Evolutionary conservation across 37 sponge, comb jelly and placozoan species (phyloP).

Genomic region (Diacarnus erythraeanus): DNA sequence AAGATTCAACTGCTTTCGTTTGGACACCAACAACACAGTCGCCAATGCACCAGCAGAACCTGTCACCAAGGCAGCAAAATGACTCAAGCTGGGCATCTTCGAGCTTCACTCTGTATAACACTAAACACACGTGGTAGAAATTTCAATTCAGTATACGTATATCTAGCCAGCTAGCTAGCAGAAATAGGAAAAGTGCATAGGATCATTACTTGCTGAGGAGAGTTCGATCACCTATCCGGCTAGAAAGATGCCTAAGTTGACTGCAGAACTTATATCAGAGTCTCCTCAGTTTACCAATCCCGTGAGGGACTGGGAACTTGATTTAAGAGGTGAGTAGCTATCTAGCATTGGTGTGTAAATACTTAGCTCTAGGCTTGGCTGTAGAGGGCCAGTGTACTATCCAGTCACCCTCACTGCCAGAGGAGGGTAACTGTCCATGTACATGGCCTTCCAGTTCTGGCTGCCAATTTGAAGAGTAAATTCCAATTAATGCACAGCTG

Average conservation of each 20-base stretch:
- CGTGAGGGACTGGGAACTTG: conserved; percentile 90
- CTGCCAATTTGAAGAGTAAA: not conserved
- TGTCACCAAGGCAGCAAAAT: conserved; percentile 9
- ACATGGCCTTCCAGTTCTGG: conserved; percentile 47
- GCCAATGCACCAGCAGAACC: conserved; percentile 14
- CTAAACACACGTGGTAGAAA: too few species aligned
- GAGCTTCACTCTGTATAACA: not conserved
- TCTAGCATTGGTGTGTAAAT: too few species aligned
- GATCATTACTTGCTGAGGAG: too few species aligned
- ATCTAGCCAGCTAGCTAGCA: too few species aligned
- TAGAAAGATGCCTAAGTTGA: conserved; percentile 72
- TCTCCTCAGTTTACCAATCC: conserved; percentile 93
- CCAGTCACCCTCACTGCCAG: conserved; percentile 26
- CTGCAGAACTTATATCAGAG: conserved; percentile 87
- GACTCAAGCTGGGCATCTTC: conserved; percentile 5
- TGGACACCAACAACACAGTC: conserved; percentile 7
- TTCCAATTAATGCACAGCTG: not conserved
- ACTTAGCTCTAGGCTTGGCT: not conserved
- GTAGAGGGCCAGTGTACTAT: conserved; percentile 37
- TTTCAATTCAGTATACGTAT: too few species aligned
- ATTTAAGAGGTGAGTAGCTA: conserved; percentile 71
- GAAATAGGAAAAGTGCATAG: too few species aligned
- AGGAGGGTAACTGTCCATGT: conserved; percentile 33
- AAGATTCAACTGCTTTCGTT: not conserved
- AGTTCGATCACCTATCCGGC: too few species aligned